Conservation (phyloP, 53 echinoderm and acorn worm genomes). For the Echinarachnius parma region DNA sequence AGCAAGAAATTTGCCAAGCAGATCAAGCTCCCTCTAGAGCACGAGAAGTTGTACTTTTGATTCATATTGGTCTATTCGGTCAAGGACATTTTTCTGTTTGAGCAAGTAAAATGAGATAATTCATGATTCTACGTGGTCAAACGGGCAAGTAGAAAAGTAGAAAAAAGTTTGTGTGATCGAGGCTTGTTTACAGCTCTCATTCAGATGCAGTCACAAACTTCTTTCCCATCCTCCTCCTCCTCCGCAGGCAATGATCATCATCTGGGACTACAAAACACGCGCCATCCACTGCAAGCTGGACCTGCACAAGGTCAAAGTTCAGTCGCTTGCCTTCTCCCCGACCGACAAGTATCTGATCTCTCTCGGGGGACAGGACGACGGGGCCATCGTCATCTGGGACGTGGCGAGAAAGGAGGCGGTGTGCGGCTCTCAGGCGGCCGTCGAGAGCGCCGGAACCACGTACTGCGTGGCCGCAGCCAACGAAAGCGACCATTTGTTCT, state of each 20-base stretch:
- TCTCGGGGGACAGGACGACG: conserved; percentile 72
- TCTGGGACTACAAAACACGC: conserved; percentile 78
- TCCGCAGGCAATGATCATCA: conserved; percentile 81
- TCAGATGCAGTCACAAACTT: no score
- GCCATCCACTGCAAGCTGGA: conserved; percentile 62
- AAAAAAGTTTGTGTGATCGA: no score
- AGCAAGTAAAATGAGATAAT: no score
- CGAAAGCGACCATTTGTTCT: conserved; percentile 71
- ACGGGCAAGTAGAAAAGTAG: no score
- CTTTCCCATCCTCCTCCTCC: not conserved
- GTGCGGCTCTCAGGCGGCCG: conserved; percentile 81
- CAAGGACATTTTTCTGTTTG: no score
- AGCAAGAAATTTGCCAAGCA: no score
- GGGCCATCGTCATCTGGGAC: conserved; percentile 84
- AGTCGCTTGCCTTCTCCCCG: conserved; percentile 90
- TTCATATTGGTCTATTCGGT: no score
- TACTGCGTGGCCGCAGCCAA: conserved; percentile 87
- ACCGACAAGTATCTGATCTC: conserved; percentile 60
- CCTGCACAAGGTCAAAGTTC: conserved; percentile 98
- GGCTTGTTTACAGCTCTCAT: no score
- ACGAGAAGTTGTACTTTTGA: no score
- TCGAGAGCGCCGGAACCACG: conserved; percentile 88
- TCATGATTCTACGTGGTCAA: no score
- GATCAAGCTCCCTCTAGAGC: no score
- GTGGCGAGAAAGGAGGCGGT: conserved; percentile 69